A percentile compares a stretch with the other conserved stretches of the same genome.
phyloP scores from a whole-genome alignment of 1,140 invertebrate species.

The Anastrepha ludens region DNA sequence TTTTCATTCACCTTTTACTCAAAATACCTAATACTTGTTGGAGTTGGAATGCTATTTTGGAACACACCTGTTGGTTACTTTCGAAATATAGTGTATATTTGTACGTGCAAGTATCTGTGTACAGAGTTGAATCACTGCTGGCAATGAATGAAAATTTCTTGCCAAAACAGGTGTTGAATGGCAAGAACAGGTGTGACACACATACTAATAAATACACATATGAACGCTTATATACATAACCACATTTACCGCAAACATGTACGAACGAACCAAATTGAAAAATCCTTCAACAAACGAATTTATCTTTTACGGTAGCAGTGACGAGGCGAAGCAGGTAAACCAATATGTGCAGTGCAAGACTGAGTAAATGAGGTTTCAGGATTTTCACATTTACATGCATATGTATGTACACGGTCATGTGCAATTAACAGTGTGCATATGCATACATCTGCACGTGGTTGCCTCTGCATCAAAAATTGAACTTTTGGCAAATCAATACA shows the following conservation, averaged over 20 bases:
- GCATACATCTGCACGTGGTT: too few relatives aligned
- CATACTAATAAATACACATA: not conserved
- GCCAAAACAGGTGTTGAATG: conserved; percentile 19
- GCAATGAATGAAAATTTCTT: not conserved
- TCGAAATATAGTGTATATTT: not conserved
- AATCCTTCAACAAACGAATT: conserved; percentile 49
- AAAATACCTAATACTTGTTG: not conserved
- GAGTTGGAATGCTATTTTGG: not conserved
- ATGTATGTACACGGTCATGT: too few relatives aligned
- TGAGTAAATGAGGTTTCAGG: not conserved
- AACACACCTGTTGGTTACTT: not conserved
- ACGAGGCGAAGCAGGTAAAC: conserved; percentile 15
- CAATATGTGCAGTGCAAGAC: not conserved
- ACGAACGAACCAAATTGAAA: conserved; percentile 13
- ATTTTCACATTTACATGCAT: not conserved
- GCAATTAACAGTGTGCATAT: too few relatives aligned
- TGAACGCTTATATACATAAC: not conserved
- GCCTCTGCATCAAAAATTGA: not conserved
- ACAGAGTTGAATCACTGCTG: not conserved
- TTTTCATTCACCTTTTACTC: conserved; percentile 19
- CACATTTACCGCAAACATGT: conserved; percentile 7
- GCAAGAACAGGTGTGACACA: not conserved
- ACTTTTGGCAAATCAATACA: conserved; percentile 20
- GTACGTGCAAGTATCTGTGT: not conserved
- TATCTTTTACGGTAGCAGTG: conserved; percentile 18